Percentiles rank a stretch among this genome's conserved stretches.
Conservation (phyloP, 2,888 invertebrate genomes). For the Neuroscelio doddi region DNA sequence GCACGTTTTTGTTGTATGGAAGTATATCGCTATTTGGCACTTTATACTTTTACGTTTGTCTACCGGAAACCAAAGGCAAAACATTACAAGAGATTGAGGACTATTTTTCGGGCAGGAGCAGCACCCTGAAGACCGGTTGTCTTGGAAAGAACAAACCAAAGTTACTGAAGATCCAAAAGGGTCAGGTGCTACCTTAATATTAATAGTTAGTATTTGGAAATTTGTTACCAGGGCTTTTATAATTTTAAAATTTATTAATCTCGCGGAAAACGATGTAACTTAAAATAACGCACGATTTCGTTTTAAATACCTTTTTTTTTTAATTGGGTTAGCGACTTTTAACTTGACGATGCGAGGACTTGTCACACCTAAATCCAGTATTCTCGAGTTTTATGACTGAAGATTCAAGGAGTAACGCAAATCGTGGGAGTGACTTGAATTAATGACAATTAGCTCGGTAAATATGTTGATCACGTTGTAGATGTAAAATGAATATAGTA, state of each 20-base stretch:
- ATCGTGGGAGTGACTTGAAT: slow-evolving; percentile 25
- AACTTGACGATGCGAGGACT: slow-evolving; percentile 6
- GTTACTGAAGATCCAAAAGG: slow-evolving; percentile 57
- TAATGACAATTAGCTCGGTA: slow-evolving; percentile 6
- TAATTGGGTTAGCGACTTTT: slow-evolving; percentile 5
- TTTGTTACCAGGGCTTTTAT: not conserved
- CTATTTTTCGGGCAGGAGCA: slow-evolving; percentile 79
- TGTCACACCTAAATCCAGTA: slow-evolving; percentile 23
- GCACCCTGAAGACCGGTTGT: slow-evolving; percentile 71
- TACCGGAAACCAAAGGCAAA: slow-evolving; percentile 81
- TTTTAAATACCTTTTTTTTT: too few species aligned
- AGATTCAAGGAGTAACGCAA: slow-evolving; percentile 9
- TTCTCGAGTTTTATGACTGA: slow-evolving; percentile 34
- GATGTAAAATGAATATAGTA: slow-evolving; percentile 11
- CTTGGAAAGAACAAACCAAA: slow-evolving; percentile 54
- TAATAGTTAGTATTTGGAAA: not conserved
- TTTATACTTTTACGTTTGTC: slow-evolving; percentile 77
- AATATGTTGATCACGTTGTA: slow-evolving; percentile 1
- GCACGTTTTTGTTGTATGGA: slow-evolving; percentile 78
- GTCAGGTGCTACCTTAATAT: slow-evolving; percentile 60
- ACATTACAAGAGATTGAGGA: slow-evolving; percentile 81
- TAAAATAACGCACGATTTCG: slow-evolving; percentile 23
- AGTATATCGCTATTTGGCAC: slow-evolving; percentile 76
- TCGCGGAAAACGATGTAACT: slow-evolving; percentile 19
- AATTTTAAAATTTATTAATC: not conserved